phyloP scores from a whole-genome alignment of 92 coral and sea anemone species.

The Phenganax stokvisi region DNA sequence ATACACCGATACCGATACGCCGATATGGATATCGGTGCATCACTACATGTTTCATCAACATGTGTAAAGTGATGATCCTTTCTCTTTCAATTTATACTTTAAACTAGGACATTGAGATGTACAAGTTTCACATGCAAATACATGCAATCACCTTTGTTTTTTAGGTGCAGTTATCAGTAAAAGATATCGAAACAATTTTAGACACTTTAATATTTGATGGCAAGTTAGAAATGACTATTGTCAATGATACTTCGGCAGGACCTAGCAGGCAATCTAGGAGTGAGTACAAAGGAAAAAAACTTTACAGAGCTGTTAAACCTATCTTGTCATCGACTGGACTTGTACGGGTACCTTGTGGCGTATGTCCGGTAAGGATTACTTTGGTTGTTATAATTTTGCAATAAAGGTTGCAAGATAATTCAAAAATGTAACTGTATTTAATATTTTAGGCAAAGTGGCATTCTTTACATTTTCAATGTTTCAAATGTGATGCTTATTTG shows the following conservation, averaged over 20 bases:
- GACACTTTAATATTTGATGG: constrained; percentile 90
- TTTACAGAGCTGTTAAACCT: constrained; percentile 70
- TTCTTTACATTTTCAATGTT: too few species aligned
- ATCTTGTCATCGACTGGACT: constrained; percentile 71
- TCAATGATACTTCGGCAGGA: constrained; percentile 59
- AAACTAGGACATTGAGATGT: too few species aligned
- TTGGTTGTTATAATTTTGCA: background rate
- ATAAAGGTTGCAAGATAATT: too few species aligned
- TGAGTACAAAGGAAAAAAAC: constrained; percentile 52
- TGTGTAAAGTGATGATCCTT: background rate
- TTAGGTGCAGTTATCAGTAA: constrained; percentile 81
- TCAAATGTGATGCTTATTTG: too few species aligned
- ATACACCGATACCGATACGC: too few species aligned
- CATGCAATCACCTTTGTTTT: background rate
- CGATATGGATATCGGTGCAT: too few species aligned
- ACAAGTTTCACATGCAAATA: too few species aligned
- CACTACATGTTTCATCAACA: too few species aligned
- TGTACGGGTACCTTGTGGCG: constrained; percentile 89
- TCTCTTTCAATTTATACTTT: background rate
- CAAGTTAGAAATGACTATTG: constrained; percentile 73
- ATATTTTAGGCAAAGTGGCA: too few species aligned
- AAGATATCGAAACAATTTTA: constrained; percentile 87
- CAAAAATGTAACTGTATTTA: too few species aligned
- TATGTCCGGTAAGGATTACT: constrained; percentile 73
- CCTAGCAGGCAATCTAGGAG: constrained; percentile 50